These are phyloP conservation scores for Drosophila bocki DNA, from an alignment of 1,140 invertebrate species.

Conservation along the genomic window DNA sequence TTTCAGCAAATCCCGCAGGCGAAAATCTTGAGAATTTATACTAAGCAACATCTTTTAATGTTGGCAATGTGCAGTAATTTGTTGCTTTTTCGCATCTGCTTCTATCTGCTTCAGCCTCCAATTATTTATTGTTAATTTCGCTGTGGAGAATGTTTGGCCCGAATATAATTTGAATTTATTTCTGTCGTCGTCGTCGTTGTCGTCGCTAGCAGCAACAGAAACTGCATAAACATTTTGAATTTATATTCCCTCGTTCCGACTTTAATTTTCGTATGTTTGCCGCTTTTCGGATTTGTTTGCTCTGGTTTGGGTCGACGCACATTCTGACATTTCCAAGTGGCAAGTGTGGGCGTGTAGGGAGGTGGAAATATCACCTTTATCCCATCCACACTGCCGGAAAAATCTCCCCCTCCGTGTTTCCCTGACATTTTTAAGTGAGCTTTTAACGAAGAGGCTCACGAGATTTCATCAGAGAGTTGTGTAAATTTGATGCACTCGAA, in stretches of 20 bases:
- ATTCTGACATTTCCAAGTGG: conserved; percentile 37
- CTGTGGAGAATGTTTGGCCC: conserved; percentile 19
- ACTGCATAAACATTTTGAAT: conserved; percentile 70
- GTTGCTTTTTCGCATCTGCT: conserved; percentile 19
- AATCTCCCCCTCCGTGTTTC: conserved; percentile 1
- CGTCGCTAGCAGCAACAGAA: conserved; percentile 15
- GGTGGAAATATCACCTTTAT: conserved; percentile 19
- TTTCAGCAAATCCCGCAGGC: background rate
- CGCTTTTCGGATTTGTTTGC: conserved; percentile 21
- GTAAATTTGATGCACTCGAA: conserved; percentile 73
- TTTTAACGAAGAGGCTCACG: conserved; percentile 57
- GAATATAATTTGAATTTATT: conserved; percentile 67
- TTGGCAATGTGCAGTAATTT: conserved; percentile 23
- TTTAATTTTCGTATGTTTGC: conserved; percentile 36
- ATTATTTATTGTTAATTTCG: conserved; percentile 36
- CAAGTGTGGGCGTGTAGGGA: background rate
- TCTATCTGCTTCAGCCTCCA: conserved; percentile 11
- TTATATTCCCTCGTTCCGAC: conserved; percentile 47
- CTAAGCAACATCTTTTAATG: background rate
- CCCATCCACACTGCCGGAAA: background rate
- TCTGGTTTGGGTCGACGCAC: conserved; percentile 31
- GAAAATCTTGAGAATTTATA: conserved; percentile 21
- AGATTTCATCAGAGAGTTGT: conserved; percentile 76
- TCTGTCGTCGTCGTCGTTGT: conserved; percentile 39
- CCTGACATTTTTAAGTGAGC: conserved; percentile 25